A percentile compares a stretch with the other conserved stretches of the same genome.
Evolutionary conservation across 2,888 invertebrate species (phyloP).

Genomic region (Sepioteuthis lessoniana): DNA sequence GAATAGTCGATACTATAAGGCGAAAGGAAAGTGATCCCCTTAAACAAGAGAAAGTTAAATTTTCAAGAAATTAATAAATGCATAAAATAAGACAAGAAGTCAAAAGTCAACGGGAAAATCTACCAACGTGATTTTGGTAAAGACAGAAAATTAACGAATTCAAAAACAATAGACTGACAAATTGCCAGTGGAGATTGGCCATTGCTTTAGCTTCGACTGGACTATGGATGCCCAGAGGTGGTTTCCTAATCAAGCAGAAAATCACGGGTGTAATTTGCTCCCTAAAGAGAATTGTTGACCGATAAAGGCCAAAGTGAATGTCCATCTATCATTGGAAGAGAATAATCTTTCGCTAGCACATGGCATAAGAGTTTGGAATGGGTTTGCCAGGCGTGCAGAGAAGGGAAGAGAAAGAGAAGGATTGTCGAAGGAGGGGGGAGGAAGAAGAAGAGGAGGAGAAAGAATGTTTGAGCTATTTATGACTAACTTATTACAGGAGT

Average conservation of each 20-base stretch:
- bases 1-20: no score
- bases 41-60: no score
- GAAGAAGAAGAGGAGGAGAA: not conserved
- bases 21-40: no score
- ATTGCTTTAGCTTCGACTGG: not conserved
- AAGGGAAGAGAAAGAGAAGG: no score
- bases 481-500: not conserved
- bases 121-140: no score
- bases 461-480: not conserved
- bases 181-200: not conserved
- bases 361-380: not conserved
- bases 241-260: not conserved
- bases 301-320: not conserved
- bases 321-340: not conserved
- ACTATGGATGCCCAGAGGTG: not conserved
- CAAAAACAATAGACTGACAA: no score
- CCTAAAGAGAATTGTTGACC: slow-evolving; percentile 33
- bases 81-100: no score
- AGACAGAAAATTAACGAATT: no score
- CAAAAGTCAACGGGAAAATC: no score
- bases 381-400: not conserved
- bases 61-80: no score
- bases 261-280: not conserved
- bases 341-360: not conserved
- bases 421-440: no score